phyloP scores from a whole-genome alignment of 1,140 invertebrate genomes.

The Calliopsis andreniformis region DNA sequence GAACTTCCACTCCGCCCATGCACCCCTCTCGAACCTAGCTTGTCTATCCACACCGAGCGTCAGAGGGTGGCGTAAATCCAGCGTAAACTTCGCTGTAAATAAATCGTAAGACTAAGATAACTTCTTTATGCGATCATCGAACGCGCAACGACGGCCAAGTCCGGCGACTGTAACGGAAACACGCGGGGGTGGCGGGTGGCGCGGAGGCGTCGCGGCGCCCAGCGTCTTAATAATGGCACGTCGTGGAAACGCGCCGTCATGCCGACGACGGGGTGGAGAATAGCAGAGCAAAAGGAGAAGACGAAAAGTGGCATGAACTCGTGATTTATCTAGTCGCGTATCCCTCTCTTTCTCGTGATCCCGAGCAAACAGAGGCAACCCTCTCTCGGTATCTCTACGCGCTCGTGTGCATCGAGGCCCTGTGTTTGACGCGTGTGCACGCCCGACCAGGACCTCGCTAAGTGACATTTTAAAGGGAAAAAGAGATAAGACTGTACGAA shows the following conservation, averaged over 20 bases:
- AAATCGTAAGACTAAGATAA: conserved; percentile 41
- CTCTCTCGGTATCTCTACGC: background rate
- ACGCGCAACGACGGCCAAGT: conserved; percentile 14
- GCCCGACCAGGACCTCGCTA: background rate
- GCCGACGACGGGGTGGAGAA: conserved; percentile 30
- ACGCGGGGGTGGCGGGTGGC: background rate
- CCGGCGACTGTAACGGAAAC: conserved; percentile 1
- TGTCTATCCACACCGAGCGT: conserved; percentile 13
- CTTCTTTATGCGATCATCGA: conserved; percentile 33
- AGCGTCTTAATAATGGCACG: conserved; percentile 65
- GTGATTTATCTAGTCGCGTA: conserved; percentile 65
- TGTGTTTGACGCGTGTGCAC: background rate
- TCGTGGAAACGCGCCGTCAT: conserved; percentile 59
- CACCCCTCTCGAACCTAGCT: background rate
- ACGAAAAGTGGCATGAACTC: conserved; percentile 40
- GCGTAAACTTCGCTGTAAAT: conserved; percentile 31
- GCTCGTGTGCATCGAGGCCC: background rate
- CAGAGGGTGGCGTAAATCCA: background rate
- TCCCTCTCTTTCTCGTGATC: conserved; percentile 40
- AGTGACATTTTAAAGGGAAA: conserved; percentile 25
- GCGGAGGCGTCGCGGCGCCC: conserved; percentile 43
- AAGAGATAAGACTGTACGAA: conserved; percentile 7
- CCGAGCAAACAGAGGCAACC: conserved; percentile 46
- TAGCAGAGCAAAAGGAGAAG: conserved; percentile 33
- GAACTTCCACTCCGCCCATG: too few species aligned